Conservation (phyloP, 1,140 invertebrate genomes). For the Meloidogyne chitwoodi region DNA sequence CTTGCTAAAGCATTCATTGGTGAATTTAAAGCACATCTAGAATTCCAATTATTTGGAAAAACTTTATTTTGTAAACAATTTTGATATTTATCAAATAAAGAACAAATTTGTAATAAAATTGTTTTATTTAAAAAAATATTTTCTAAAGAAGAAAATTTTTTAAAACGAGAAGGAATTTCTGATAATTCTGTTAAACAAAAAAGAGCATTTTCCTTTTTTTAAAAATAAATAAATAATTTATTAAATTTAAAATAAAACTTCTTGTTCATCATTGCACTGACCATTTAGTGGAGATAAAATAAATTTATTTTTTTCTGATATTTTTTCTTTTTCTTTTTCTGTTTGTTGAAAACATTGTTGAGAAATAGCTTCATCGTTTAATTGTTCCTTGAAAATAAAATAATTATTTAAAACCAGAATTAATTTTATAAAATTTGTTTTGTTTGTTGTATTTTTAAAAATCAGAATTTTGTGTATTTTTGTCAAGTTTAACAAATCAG, state of each 20-base stretch:
- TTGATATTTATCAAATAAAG: constrained; percentile 50
- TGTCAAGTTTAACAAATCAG: neutral
- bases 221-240: constrained; percentile 24
- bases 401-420: neutral
- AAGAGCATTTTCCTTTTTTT: constrained; percentile 52
- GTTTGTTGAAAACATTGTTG: constrained; percentile 48
- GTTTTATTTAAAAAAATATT: neutral
- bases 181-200: constrained; percentile 54
- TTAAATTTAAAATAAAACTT: constrained; percentile 21
- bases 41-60: constrained; percentile 30
- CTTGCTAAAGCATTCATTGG: constrained; percentile 54
- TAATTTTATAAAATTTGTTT: neutral
- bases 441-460: no score
- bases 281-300: constrained; percentile 36
- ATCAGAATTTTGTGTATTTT: neutral
- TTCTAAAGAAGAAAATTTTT: constrained; percentile 38
- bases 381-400: constrained; percentile 26
- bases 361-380: constrained; percentile 55
- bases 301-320: constrained; percentile 36
- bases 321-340: constrained; percentile 4
- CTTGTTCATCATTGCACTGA: constrained; percentile 50
- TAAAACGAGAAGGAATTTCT: constrained; percentile 52
- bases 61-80: constrained; percentile 46
- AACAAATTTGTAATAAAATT: constrained; percentile 35
- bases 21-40: constrained; percentile 55